Percentiles rank a stretch among this genome's conserved stretches.
These are phyloP conservation scores for Amphiduros pacificus DNA, from an alignment of 2,888 invertebrate species.

Conservation along the genomic window DNA sequence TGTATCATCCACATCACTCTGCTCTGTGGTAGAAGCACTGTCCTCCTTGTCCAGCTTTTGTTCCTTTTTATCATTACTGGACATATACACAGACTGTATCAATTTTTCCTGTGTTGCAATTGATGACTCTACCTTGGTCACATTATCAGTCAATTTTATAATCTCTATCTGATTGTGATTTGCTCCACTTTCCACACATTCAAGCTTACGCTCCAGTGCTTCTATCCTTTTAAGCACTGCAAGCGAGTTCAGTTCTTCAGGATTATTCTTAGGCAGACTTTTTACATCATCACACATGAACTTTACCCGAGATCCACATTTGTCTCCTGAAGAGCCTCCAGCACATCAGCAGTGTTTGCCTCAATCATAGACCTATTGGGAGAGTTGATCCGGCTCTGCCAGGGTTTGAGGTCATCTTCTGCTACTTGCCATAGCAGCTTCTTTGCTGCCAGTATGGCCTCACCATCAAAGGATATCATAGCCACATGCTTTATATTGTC, in stretches of 20 bases:
- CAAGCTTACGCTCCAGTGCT: background rate
- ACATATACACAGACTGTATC: background rate
- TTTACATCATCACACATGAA: background rate
- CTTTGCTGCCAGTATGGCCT: background rate
- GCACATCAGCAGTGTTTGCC: background rate
- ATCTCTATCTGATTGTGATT: background rate
- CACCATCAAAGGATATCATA: background rate
- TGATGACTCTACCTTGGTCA: background rate
- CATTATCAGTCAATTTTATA: background rate
- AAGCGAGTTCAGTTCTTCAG: background rate
- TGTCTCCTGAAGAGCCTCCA: background rate
- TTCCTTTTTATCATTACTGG: background rate
- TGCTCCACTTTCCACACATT: background rate
- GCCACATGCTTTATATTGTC: background rate
- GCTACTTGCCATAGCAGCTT: background rate
- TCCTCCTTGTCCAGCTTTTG: background rate
- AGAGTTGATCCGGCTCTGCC: background rate
- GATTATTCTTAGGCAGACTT: background rate
- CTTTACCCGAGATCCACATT: background rate
- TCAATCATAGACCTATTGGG: background rate
- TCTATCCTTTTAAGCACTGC: background rate
- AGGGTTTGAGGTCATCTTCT: background rate
- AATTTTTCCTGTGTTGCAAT: background rate
- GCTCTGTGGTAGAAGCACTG: no score
- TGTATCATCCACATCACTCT: no score